phyloP scores from a whole-genome alignment of 1,140 invertebrate species.

The Caenorhabditis remanei region DNA sequence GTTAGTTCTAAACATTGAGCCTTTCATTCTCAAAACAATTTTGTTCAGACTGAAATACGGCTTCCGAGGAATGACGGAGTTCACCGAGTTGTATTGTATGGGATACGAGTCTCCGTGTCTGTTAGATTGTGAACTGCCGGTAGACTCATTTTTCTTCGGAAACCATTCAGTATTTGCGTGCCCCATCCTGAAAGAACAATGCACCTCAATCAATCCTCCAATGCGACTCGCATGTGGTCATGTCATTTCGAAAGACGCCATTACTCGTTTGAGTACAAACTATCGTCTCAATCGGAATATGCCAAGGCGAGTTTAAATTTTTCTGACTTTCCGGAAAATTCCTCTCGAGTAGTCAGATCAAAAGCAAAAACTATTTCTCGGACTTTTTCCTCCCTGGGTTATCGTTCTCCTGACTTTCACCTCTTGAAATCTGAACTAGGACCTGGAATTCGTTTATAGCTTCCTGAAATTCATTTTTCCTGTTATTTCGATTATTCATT shows the following conservation, averaged over 20 bases:
- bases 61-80: not conserved
- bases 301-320: not conserved
- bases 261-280: conserved; percentile 78
- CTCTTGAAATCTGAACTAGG: too few species aligned
- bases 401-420: not conserved
- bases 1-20: not conserved
- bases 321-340: not conserved
- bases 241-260: conserved; percentile 94
- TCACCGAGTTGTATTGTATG: not conserved
- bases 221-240: conserved; percentile 96
- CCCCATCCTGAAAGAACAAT: conserved; percentile 95
- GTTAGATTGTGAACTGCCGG: conserved; percentile 35
- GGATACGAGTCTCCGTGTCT: not conserved
- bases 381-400: not conserved
- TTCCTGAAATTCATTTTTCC: too few species aligned
- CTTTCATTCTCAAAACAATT: not conserved
- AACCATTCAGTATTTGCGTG: conserved; percentile 97
- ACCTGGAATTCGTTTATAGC: too few species aligned
- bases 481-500: too few species aligned
- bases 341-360: not conserved
- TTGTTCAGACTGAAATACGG: conserved; percentile 12
- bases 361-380: not conserved
- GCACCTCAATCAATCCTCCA: conserved; percentile 93
- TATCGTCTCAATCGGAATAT: not conserved
- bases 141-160: not conserved